phyloP scores from a whole-genome alignment of 2,113 vertebrate species.

The Colossoma macropomum region DNA sequence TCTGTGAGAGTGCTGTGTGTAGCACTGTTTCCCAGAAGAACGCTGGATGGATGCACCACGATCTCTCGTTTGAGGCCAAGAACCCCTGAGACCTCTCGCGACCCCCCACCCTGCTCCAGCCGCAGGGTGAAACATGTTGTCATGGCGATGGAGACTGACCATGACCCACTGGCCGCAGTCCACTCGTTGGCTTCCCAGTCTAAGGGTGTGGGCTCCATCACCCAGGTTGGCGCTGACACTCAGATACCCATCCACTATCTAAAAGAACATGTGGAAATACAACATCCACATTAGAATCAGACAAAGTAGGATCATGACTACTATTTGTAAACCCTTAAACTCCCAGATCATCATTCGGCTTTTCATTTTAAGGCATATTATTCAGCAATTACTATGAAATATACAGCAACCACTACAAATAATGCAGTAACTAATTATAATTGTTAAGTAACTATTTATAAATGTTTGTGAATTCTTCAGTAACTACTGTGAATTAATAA shows the following conservation, averaged over 20 bases:
- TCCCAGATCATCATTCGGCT: no score
- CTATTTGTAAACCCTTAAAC: no score
- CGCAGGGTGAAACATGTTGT: constrained; percentile 83
- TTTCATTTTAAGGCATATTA: no score
- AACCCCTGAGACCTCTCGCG: constrained; percentile 76
- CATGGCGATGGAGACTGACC: constrained; percentile 80
- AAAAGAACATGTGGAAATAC: constrained; percentile 21
- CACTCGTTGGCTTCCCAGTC: constrained; percentile 73
- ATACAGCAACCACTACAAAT: no score
- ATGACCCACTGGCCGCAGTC: constrained; percentile 87
- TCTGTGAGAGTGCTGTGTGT: constrained; percentile 63
- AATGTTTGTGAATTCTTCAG: no score
- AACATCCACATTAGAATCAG: not conserved
- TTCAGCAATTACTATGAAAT: no score
- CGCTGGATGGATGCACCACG: constrained; percentile 73
- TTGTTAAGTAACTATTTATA: no score
- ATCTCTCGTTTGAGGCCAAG: constrained; percentile 77
- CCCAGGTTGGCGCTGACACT: constrained; percentile 78
- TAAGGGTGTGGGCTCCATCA: constrained; percentile 73
- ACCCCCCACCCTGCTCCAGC: constrained; percentile 83
- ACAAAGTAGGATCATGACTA: not conserved
- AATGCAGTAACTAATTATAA: no score
- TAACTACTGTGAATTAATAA: no score
- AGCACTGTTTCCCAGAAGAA: constrained; percentile 78
- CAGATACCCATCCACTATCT: constrained; percentile 83